Percentiles rank a stretch among this genome's conserved stretches.
phyloP scores from a whole-genome alignment of 2,113 vertebrate genomes.

The Felis catus region DNA sequence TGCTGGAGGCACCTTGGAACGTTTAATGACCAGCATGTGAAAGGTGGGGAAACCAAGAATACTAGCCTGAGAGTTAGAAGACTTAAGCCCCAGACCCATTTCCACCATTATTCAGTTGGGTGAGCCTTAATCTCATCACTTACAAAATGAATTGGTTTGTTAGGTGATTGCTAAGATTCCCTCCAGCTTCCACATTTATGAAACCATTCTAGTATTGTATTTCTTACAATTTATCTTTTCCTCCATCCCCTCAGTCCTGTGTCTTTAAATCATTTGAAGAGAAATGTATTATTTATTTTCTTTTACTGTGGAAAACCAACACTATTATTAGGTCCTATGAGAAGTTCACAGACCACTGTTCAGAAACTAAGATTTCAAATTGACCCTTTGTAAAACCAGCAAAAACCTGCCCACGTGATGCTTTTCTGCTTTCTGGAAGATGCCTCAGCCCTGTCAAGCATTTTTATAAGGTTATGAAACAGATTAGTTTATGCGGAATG shows the following conservation, averaged over 20 bases:
- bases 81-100: not conserved
- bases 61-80: not conserved
- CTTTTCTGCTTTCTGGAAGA: constrained; percentile 34
- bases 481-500: constrained; percentile 33
- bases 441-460: not conserved
- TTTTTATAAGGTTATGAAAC: constrained; percentile 56
- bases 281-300: not conserved
- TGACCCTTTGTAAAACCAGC: not conserved
- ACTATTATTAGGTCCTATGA: not conserved
- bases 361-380: constrained; percentile 1
- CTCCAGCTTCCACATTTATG: not conserved
- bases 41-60: not conserved
- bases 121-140: not conserved
- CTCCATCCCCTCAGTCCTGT: not conserved
- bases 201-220: not conserved
- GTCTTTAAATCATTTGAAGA: constrained; percentile 21
- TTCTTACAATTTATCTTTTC: not conserved
- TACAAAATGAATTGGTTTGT: not conserved
- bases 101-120: not conserved
- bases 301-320: not conserved
- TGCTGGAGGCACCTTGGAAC: not conserved
- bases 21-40: not conserved
- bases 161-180: not conserved
- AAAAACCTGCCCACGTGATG: not conserved
- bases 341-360: not conserved